Conservation (phyloP, 2,888 invertebrate genomes). For the Drosophila phalerata region DNA sequence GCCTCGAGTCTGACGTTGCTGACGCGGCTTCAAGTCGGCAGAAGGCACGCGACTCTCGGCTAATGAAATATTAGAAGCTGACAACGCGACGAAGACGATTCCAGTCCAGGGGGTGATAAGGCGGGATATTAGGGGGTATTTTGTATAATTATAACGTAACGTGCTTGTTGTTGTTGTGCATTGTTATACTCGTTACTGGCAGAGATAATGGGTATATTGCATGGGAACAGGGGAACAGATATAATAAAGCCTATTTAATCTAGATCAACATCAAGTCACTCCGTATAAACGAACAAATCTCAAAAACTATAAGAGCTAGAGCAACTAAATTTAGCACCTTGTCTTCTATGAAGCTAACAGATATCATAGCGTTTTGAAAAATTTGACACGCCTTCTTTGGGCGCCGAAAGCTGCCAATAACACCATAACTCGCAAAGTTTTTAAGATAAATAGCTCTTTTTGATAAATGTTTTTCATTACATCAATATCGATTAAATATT, state of each 20-base stretch:
- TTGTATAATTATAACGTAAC: conserved; percentile 66
- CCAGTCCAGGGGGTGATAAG: conserved; percentile 1
- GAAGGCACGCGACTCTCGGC: conserved; percentile 62
- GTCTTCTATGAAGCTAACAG: neutral
- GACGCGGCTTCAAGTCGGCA: conserved; percentile 30
- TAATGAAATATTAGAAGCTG: conserved; percentile 77
- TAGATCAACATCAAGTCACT: neutral
- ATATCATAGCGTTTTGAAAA: neutral
- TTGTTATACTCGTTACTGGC: conserved; percentile 3
- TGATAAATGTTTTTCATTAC: neutral
- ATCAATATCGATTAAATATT: neutral
- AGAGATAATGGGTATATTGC: neutral
- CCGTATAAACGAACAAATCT: neutral
- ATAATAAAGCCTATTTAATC: neutral
- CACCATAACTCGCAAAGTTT: too few species aligned
- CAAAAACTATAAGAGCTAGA: neutral
- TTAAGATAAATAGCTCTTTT: too few species aligned
- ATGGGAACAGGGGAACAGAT: neutral
- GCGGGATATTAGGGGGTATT: conserved; percentile 22
- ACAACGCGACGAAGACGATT: conserved; percentile 66
- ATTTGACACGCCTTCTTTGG: too few species aligned
- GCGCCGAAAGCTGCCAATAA: too few species aligned
- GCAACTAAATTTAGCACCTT: neutral
- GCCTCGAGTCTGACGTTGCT: conserved; percentile 28
- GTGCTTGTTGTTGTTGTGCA: conserved; percentile 29